Base-by-base conservation (phyloP, 2,797 vertebrate species). In the Dromococcyx pavoninus region DNA sequence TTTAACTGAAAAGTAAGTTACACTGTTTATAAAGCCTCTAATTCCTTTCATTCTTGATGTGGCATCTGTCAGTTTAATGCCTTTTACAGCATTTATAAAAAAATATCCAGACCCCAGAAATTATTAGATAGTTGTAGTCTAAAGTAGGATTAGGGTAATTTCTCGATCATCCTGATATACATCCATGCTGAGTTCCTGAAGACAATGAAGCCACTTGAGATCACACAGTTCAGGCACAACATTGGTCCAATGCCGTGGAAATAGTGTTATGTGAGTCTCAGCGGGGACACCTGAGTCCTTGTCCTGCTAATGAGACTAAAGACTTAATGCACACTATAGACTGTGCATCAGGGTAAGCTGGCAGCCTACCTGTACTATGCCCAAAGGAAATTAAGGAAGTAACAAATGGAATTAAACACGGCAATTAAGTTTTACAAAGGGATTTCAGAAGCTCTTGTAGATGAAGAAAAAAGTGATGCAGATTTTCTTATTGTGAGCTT, bases 261-360 rank as follows among this genome's bases (percentile, higher is more conserved):
- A 50, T 37, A 15, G 9, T 74, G 6, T 32, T 5, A 2, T 11
- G 14, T 19, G 24, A 53, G 35, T 54, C 7, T 17, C 17, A 32
- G 13, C 1, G 23, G n/a, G 17, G 10, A 33, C 0, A 0, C 27
- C 14, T 28, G 13, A 79, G 54, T 23, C 44, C 23, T 71, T 50
- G 9, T 60, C 39, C 23, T 4, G 22, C 6, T 28, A 18, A 14
- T 7, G 50, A 56, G 7, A 51, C 6, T 2, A 43, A 44, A 54
- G 17, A 41, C 44, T 57, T 76, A 32, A 37, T 4, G 7, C 13
- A 21, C 12, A 25, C 21, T 12, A 13, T 37, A 51, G 30, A 28
- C 5, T 14, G 30, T 18, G 21, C 17, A 25, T 33, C 57, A 25
- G 58, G 41, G 7, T n/a, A 62, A 50, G 17, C 18, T 43, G 53